These are phyloP conservation scores for Mycogona germanica DNA, from an alignment of 2,888 invertebrate genomes.

Conservation along the genomic window DNA sequence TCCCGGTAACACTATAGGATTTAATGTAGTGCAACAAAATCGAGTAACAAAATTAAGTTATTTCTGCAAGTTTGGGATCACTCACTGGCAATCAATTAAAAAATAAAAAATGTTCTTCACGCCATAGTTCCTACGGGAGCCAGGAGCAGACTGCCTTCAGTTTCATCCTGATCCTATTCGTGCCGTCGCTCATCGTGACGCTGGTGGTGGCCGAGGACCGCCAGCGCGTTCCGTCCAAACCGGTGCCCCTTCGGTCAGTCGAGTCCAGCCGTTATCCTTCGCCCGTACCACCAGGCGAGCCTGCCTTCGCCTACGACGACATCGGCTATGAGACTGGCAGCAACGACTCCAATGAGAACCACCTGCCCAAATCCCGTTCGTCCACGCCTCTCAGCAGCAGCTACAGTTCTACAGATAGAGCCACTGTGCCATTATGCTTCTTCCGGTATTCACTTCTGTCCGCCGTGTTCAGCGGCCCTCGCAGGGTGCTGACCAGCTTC, in stretches of 20 bases:
- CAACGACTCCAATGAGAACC: conserved; percentile 19
- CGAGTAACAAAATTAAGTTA: no score
- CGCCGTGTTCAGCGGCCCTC: conserved; percentile 11
- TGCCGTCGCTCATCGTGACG: conserved; percentile 26
- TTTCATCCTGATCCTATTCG: conserved; percentile 25
- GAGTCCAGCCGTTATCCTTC: not conserved
- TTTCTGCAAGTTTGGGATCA: no score
- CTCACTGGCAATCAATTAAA: no score
- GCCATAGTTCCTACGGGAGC: conserved; percentile 19
- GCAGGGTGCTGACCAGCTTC: conserved; percentile 13
- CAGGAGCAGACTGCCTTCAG: conserved; percentile 29
- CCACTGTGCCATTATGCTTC: no score
- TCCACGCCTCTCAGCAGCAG: no score
- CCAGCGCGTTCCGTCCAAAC: conserved; percentile 10
- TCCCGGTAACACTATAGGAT: no score
- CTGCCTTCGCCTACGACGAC: conserved; percentile 24
- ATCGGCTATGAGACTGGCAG: conserved; percentile 31
- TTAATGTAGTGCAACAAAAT: no score
- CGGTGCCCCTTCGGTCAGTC: not conserved
- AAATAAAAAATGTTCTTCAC: no score
- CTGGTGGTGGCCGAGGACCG: conserved; percentile 26
- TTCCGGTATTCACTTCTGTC: no score
- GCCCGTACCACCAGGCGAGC: no score
- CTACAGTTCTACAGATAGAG: no score
- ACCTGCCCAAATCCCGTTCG: not conserved